A percentile compares a stretch with the other conserved stretches of the same genome.
Evolutionary conservation across 1,140 invertebrate genomes (phyloP).

Genomic region (Homarus americanus): DNA sequence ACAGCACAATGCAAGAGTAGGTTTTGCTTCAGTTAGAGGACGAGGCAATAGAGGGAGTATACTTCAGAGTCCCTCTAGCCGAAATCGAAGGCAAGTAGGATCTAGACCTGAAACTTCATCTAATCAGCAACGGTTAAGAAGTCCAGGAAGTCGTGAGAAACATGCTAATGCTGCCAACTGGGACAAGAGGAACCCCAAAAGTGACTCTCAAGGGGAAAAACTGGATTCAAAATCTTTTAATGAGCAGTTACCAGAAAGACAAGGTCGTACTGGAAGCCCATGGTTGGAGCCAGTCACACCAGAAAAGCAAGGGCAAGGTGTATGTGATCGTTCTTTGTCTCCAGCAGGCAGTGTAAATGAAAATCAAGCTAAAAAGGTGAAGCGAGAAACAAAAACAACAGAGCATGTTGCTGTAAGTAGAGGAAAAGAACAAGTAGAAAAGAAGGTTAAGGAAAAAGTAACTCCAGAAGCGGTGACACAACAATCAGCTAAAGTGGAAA

Average conservation of each 20-base stretch:
- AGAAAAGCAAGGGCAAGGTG: conserved; percentile 46
- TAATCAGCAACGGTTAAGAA: conserved; percentile 48
- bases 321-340: conserved; percentile 13
- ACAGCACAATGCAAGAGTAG: not conserved
- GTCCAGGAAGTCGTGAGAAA: conserved; percentile 10
- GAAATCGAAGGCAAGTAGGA: conserved; percentile 13
- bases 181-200: conserved; percentile 37
- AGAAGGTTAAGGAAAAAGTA: conserved; percentile 12
- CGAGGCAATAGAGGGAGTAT: conserved; percentile 1
- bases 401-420: not conserved
- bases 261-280: conserved; percentile 63
- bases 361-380: conserved; percentile 1
- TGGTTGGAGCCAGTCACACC: conserved; percentile 65
- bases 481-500: not conserved
- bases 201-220: conserved; percentile 1
- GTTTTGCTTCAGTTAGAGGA: conserved; percentile 3
- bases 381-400: conserved; percentile 18
- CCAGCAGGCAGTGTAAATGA: conserved; percentile 1
- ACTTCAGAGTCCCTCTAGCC: conserved; percentile 30
- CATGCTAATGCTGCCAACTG: not conserved
- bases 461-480: not conserved
- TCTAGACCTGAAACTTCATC: conserved; percentile 13
- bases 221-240: conserved; percentile 1
- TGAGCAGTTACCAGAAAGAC: conserved; percentile 45
- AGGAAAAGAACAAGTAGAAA: not conserved